phyloP scores from a whole-genome alignment of 2,797 vertebrate genomes.

The Epinephelus awoara region DNA sequence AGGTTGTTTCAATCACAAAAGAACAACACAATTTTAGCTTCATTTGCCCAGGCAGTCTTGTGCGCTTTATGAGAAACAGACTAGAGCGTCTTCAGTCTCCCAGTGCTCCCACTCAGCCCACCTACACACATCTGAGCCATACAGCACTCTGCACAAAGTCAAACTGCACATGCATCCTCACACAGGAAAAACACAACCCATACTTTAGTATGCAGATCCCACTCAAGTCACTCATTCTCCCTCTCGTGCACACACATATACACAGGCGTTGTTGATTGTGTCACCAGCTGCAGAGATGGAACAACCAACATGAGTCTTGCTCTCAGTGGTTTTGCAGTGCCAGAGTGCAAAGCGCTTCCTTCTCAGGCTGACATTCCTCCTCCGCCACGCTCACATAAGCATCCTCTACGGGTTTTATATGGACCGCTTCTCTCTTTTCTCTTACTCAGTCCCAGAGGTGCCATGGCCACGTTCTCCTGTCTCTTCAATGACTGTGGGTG shows the following conservation, averaged over 20 bases:
- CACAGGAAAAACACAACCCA: slow-evolving; percentile 69
- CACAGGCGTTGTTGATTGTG: slow-evolving; percentile 55
- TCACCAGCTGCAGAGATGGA: slow-evolving; percentile 76
- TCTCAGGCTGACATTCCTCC: slow-evolving; percentile 67
- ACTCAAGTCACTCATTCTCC: slow-evolving; percentile 62
- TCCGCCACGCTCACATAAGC: slow-evolving; percentile 63
- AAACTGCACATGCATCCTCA: slow-evolving; percentile 69
- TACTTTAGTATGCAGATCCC: slow-evolving; percentile 58
- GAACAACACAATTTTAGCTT: slow-evolving; percentile 48
- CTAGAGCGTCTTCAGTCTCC: slow-evolving; percentile 79
- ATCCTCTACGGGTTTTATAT: slow-evolving; percentile 70
- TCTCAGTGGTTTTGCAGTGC: slow-evolving; percentile 77
- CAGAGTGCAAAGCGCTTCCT: slow-evolving; percentile 60
- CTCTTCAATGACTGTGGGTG: slow-evolving; percentile 81
- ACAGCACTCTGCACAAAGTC: slow-evolving; percentile 73
- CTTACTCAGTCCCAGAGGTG: slow-evolving; percentile 76
- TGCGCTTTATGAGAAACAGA: slow-evolving; percentile 75
- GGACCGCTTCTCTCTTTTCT: slow-evolving; percentile 72
- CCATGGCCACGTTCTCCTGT: slow-evolving; percentile 69
- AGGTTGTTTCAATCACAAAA: slow-evolving; percentile 43
- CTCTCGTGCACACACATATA: slow-evolving; percentile 4
- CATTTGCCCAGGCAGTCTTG: slow-evolving; percentile 67
- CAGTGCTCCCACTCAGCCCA: slow-evolving; percentile 80
- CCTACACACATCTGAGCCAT: slow-evolving; percentile 84
- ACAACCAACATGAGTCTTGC: slow-evolving; percentile 63